These are phyloP conservation scores for Murina feae DNA, from an alignment of 2,113 vertebrate genomes.

Conservation along the genomic window DNA sequence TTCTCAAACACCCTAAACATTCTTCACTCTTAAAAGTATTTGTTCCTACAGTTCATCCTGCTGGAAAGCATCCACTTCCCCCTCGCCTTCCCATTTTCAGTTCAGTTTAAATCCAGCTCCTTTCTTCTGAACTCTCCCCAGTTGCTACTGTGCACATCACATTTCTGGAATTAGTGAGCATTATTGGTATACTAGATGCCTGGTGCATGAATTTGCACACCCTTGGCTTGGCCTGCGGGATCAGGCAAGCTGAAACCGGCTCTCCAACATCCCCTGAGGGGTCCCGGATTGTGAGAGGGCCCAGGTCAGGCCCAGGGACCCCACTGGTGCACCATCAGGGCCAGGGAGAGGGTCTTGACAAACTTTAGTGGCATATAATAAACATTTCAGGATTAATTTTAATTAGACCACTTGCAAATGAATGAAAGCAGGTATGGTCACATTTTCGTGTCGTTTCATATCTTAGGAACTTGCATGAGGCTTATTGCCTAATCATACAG, in stretches of 20 bases:
- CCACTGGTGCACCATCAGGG: too few species aligned
- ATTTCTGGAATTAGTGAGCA: not conserved
- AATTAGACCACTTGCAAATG: not conserved
- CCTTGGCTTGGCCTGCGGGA: too few species aligned
- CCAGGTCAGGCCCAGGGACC: too few species aligned
- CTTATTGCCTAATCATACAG: not conserved
- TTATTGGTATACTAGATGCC: not conserved
- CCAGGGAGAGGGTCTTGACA: not conserved
- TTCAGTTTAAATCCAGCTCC: not conserved
- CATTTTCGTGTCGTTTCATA: slow-evolving; percentile 11
- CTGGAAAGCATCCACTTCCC: not conserved
- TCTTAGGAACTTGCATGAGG: not conserved
- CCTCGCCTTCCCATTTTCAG: not conserved
- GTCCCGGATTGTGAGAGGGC: too few species aligned
- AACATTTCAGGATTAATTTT: slow-evolving; percentile 1
- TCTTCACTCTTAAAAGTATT: not conserved
- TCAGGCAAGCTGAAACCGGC: too few species aligned
- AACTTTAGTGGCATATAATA: slow-evolving; percentile 1
- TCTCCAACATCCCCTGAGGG: too few species aligned
- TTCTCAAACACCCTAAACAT: not conserved
- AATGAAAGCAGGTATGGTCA: not conserved
- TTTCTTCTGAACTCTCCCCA: not conserved
- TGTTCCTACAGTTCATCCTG: not conserved
- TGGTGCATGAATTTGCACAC: too few species aligned
- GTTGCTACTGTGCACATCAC: not conserved